Evolutionary conservation across 1,140 invertebrate genomes (phyloP).

Genomic region (Neodiprion virginianus): DNA sequence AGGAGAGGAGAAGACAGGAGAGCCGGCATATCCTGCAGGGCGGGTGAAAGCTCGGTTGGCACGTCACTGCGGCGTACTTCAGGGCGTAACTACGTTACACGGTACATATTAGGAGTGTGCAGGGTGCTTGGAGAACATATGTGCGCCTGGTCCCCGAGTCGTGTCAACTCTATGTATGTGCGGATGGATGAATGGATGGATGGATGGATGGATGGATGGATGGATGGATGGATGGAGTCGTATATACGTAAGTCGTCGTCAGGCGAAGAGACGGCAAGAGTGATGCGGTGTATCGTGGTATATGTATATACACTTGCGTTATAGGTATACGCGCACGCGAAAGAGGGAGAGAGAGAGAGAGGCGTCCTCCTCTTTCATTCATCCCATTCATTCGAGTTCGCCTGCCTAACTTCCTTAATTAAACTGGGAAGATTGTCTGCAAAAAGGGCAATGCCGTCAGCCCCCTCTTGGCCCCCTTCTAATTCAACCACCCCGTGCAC

Average conservation of each 20-base stretch:
- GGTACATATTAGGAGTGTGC: no score
- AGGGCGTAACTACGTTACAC: no score
- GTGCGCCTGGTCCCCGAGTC: neutral
- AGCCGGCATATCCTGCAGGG: no score
- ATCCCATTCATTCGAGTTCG: constrained; percentile 56
- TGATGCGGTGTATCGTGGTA: constrained; percentile 15
- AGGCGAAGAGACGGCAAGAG: neutral
- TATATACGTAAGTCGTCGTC: neutral
- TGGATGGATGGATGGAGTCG: constrained; percentile 22
- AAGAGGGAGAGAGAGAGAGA: constrained; percentile 13
- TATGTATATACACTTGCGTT: constrained; percentile 30
- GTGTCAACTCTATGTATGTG: neutral
- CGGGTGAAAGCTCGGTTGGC: no score
- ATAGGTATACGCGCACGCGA: constrained; percentile 26
- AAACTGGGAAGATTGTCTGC: constrained; percentile 60
- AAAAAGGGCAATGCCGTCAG: constrained; percentile 56
- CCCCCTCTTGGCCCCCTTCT: no score
- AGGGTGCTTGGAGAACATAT: neutral
- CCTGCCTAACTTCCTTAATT: constrained; percentile 57
- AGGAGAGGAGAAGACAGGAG: no score
- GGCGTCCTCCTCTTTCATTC: constrained; percentile 57
- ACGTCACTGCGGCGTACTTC: no score
- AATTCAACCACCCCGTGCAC: no score
- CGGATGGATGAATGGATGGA: neutral
- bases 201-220: neutral